Base-by-base conservation (phyloP, 1,140 invertebrate genomes). In the Mylabris phalerata region DNA sequence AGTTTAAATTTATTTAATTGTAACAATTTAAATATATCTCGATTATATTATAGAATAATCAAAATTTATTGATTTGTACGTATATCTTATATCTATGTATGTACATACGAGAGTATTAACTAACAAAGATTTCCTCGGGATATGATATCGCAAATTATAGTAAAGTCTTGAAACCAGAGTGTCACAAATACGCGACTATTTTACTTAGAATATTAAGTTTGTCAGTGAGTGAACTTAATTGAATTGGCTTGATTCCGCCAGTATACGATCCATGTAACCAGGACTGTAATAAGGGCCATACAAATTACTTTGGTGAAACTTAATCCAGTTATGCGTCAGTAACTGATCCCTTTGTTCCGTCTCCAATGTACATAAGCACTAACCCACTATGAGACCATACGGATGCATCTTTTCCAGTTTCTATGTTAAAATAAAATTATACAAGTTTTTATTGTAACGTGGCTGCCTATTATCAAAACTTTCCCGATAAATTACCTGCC, bases 161-260 rank as follows among this genome's bases (percentile, higher is more conserved):
- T 57, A 57, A 55, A 60, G 57, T 49, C 55, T 48, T 43, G 57
- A 50, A 63, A 57, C 32, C 0, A 2, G 19, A 19, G 19, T 19
- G 19, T 19, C 45, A 55, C 50, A 63, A 67, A 69, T 63, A 55
- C 63, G 65, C 60, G 63, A 69, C 64, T 70, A 70, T 65, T 70
- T 70, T 70, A 70, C 61, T 67, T 67, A 67, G 64, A 67, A 68
- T 70, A 70, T 70, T 66, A 68, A 67, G 65, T 68, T 70, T 69
- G 67, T 66, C 66, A 68, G 61, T 62, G 69, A 62, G 62, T 62
- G 51, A 60, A 67, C 66, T 71, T 32, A 71, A 71, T 71, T 69
- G 66, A 71, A 71, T 71, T 67, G 67, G 64, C 66, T 69, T 69
- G 69, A 71, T 71, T 71, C 67, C 7, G 65, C 64, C 59, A n/a